These are phyloP conservation scores for Temnothorax longispinosus DNA, from an alignment of 1,140 invertebrate species.

Conservation along the genomic window DNA sequence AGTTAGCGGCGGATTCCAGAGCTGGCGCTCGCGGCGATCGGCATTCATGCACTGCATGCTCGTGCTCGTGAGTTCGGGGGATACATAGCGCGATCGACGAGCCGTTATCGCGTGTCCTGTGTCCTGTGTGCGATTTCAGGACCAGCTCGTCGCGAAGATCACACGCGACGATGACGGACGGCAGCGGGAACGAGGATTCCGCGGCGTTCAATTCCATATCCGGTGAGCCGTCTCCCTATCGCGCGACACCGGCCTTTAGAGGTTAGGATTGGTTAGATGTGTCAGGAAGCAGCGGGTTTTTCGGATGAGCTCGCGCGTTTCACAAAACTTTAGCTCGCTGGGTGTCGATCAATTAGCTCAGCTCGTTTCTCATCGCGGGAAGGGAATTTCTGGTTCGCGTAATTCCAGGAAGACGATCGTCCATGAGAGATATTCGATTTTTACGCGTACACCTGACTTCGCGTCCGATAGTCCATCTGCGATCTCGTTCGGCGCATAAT, in stretches of 20 bases:
- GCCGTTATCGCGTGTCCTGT: constrained; percentile 23
- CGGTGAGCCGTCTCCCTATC: constrained; percentile 12
- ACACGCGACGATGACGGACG: constrained; percentile 63
- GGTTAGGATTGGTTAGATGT: constrained; percentile 63
- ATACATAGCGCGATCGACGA: constrained; percentile 22
- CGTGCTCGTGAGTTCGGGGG: not conserved
- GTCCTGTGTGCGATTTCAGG: constrained; percentile 5
- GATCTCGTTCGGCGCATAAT: not conserved
- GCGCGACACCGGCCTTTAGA: constrained; percentile 56
- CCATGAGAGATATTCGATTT: not conserved
- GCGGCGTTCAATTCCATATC: constrained; percentile 55
- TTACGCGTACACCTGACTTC: not conserved
- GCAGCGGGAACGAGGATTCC: constrained; percentile 44
- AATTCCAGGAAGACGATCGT: no score
- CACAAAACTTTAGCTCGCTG: not conserved
- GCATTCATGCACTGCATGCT: no score
- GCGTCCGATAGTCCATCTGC: not conserved
- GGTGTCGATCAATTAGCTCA: not conserved
- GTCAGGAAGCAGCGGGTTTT: constrained; percentile 14
- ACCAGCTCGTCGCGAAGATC: not conserved
- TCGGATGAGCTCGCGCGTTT: not conserved
- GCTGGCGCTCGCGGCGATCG: not conserved
- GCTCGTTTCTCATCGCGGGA: not conserved
- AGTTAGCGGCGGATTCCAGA: no score
- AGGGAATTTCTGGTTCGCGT: not conserved